These are phyloP conservation scores for Anhinga rufa DNA, from an alignment of 2,113 vertebrate genomes.

Conservation along the genomic window DNA sequence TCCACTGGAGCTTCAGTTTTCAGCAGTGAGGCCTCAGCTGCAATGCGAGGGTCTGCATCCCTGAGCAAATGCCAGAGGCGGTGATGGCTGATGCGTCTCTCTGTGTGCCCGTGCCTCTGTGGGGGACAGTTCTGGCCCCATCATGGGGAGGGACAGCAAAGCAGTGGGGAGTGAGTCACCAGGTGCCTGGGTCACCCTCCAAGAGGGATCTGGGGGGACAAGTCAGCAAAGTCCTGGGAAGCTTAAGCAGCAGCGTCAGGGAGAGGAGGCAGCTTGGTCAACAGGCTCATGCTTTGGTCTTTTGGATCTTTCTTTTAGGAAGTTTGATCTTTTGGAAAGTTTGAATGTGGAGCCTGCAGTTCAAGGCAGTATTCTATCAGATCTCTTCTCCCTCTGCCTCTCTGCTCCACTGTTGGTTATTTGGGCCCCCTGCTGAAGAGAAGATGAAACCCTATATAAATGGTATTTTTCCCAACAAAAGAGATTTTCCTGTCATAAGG, in stretches of 20 bases:
- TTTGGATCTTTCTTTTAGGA: not conserved
- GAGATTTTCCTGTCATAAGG: not conserved
- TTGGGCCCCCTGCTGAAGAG: not conserved
- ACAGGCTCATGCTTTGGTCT: not conserved
- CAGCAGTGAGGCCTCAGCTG: not conserved
- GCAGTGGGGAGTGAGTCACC: rapidly evolving
- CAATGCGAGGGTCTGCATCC: not conserved
- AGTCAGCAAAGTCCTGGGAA: not conserved
- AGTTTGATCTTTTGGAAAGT: not conserved
- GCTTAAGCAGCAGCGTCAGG: not conserved
- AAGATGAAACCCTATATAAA: not conserved
- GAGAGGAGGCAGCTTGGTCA: not conserved
- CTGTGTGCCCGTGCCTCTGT: not conserved
- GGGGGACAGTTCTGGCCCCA: not conserved
- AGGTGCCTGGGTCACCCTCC: not conserved
- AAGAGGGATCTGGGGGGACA: not conserved
- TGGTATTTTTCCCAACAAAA: not conserved
- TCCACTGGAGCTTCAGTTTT: not conserved
- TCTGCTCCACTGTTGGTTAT: not conserved
- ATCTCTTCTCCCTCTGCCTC: not conserved
- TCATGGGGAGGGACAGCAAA: rapidly evolving
- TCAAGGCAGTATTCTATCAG: not conserved
- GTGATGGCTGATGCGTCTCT: not conserved
- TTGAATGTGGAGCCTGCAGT: rapidly evolving
- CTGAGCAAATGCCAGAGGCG: not conserved